Evolutionary conservation across 2,888 invertebrate species (phyloP).

Genomic region (Miltochrista miniata): DNA sequence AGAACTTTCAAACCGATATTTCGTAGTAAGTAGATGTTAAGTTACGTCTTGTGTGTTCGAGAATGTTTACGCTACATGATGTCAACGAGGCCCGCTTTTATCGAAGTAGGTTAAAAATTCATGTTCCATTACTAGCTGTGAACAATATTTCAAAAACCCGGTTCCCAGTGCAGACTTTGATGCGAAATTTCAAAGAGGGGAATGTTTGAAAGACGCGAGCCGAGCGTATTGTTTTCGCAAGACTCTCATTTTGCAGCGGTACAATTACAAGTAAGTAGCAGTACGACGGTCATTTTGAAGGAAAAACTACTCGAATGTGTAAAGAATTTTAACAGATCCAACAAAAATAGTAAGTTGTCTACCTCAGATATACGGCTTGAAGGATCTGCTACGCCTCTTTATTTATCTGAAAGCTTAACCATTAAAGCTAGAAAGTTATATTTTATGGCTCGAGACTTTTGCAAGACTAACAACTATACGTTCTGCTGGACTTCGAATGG

Average conservation of each 20-base stretch:
- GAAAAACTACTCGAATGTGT: no score
- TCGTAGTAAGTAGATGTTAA: not conserved
- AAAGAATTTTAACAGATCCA: no score
- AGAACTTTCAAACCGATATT: not conserved
- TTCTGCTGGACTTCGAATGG: no score
- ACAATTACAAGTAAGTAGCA: slow-evolving; percentile 41
- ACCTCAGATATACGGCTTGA: no score
- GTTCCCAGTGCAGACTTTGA: slow-evolving; percentile 50
- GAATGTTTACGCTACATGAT: slow-evolving; percentile 8
- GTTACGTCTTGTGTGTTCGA: not conserved
- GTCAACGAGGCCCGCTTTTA: slow-evolving; percentile 27
- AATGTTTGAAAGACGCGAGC: slow-evolving; percentile 50
- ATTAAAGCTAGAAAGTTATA: no score
- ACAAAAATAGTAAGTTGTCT: no score
- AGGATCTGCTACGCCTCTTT: no score
- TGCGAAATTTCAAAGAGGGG: slow-evolving; percentile 50
- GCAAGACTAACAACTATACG: no score
- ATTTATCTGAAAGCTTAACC: no score
- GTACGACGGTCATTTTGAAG: no score
- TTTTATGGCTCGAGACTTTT: no score
- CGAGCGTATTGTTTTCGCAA: slow-evolving; percentile 52
- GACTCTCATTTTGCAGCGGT: slow-evolving; percentile 53
- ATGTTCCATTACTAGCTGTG: slow-evolving; percentile 47
- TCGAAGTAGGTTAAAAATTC: slow-evolving; percentile 51
- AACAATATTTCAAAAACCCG: slow-evolving; percentile 56